Conservation (phyloP, 2,797 vertebrate species). For the Salmo trutta region DNA sequence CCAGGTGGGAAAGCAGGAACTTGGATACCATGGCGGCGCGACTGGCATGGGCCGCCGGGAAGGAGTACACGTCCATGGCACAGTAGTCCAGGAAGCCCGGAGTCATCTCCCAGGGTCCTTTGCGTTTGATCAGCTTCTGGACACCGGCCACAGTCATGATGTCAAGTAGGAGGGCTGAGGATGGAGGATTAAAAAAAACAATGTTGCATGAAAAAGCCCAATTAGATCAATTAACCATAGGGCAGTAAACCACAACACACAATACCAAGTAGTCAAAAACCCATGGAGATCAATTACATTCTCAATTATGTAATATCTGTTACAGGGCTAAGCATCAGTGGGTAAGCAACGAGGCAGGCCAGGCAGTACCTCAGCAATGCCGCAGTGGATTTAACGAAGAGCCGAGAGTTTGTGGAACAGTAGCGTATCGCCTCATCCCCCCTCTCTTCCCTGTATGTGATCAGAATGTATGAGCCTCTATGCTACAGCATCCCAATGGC, state of each 20-base stretch:
- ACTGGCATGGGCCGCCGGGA: constrained; percentile 91
- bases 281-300: constrained; percentile 1
- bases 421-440: neutral
- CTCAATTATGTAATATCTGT: neutral
- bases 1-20: constrained; percentile 95
- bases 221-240: neutral
- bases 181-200: neutral
- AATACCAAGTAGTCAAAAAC: neutral
- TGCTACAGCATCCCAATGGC: neutral
- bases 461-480: constrained; percentile 13
- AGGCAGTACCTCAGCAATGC: neutral
- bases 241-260: neutral
- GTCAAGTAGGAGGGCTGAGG: constrained; percentile 87
- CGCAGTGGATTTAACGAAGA: neutral
- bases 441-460: neutral
- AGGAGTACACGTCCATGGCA: constrained; percentile 91
- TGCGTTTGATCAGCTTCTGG: constrained; percentile 90
- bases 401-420: neutral
- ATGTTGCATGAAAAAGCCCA: neutral
- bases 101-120: constrained; percentile 84
- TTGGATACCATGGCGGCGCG: constrained; percentile 92
- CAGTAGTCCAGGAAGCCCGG: constrained; percentile 88
- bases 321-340: neutral
- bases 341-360: neutral
- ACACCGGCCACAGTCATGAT: constrained; percentile 88